Percentiles rank a stretch among this genome's conserved stretches.
Evolutionary conservation across 1,140 invertebrate species (phyloP).

Genomic region (Drosophila ercepeae): DNA sequence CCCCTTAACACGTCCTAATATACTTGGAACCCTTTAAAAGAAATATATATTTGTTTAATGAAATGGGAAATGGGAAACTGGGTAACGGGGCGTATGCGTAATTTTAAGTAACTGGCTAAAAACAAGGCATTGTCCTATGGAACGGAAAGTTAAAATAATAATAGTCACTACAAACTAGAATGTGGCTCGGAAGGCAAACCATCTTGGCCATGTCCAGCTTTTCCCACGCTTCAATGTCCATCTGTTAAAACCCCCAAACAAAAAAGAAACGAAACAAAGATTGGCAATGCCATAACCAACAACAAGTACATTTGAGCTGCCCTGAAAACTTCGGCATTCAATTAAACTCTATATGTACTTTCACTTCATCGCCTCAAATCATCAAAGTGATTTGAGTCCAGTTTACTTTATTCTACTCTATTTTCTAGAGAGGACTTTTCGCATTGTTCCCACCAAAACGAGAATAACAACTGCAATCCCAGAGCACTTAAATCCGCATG

Average conservation of each 20-base stretch:
- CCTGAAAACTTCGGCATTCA: slow-evolving; percentile 27
- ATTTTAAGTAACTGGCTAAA: neutral
- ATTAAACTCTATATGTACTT: slow-evolving; percentile 46
- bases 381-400: slow-evolving; percentile 31
- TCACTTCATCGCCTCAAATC: slow-evolving; percentile 47
- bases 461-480: slow-evolving; percentile 39
- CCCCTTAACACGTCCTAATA: neutral
- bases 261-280: neutral
- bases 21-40: neutral
- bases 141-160: too few relatives aligned
- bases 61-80: neutral
- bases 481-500: slow-evolving; percentile 52
- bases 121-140: too few relatives aligned
- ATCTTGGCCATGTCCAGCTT: neutral
- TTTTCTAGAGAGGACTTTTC: slow-evolving; percentile 20
- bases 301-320: slow-evolving; percentile 13
- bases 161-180: too few relatives aligned
- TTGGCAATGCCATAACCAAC: neutral
- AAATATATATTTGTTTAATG: neutral
- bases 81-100: neutral
- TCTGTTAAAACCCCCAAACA: slow-evolving; percentile 11
- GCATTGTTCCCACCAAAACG: slow-evolving; percentile 44
- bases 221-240: neutral
- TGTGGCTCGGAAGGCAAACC: neutral
- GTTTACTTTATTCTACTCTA: slow-evolving; percentile 36